These are phyloP conservation scores for Diorhabda carinulata DNA, from an alignment of 1,140 invertebrate species.

Conservation along the genomic window DNA sequence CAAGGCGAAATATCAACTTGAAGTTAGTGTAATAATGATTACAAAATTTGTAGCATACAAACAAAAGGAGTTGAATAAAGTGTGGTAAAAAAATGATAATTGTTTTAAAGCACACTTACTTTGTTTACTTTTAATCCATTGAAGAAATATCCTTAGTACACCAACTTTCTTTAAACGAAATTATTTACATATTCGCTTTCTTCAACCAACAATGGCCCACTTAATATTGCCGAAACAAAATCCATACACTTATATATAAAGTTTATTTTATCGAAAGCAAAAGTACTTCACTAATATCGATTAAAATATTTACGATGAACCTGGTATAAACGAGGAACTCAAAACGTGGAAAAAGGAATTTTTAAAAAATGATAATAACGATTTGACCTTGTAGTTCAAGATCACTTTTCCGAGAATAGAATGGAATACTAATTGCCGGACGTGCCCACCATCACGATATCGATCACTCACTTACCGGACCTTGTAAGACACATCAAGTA, in stretches of 20 bases:
- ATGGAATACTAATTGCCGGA: not conserved
- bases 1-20: too few species aligned
- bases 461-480: not conserved
- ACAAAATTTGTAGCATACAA: too few species aligned
- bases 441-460: not conserved
- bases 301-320: not conserved
- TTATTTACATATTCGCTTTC: conserved; percentile 2
- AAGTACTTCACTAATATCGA: not conserved
- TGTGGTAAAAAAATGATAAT: too few species aligned
- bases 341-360: not conserved
- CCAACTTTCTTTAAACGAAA: not conserved
- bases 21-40: too few species aligned
- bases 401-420: not conserved
- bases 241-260: too few species aligned
- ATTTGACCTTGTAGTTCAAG: not conserved
- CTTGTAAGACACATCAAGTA: not conserved
- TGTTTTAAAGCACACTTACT: not conserved
- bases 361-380: not conserved
- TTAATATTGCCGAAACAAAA: not conserved
- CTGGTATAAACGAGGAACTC: not conserved
- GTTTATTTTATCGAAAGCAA: not conserved
- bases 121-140: not conserved
- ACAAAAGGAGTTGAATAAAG: too few species aligned
- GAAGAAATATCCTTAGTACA: not conserved
- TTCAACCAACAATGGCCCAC: not conserved